Conservation (phyloP, 1,140 invertebrate species). For the Drosophila melanica region DNA sequence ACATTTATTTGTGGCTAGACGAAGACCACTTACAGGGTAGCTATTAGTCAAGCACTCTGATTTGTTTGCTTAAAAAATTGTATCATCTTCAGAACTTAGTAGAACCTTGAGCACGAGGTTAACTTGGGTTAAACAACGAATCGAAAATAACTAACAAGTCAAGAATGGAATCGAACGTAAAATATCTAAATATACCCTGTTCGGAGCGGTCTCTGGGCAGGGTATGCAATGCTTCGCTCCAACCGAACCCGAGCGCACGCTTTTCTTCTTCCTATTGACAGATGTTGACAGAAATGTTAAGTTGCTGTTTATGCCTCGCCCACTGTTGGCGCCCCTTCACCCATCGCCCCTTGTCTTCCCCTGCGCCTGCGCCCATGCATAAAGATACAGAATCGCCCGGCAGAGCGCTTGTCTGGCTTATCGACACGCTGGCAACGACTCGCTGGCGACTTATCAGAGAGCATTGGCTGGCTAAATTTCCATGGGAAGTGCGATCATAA, state of each 20-base stretch:
- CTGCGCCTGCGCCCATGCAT: not conserved
- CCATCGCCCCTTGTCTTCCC: not conserved
- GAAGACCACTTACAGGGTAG: too few relatives aligned
- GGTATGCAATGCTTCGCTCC: not conserved
- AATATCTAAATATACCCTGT: too few relatives aligned
- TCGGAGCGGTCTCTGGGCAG: not conserved
- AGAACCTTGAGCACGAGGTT: too few relatives aligned
- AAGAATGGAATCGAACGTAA: too few relatives aligned
- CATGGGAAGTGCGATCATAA: slow-evolving; percentile 6
- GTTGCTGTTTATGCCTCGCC: slow-evolving; percentile 2
- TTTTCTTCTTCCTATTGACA: not conserved
- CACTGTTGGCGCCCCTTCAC: not conserved
- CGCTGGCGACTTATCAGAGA: not conserved
- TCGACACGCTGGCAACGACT: not conserved
- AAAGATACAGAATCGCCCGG: not conserved
- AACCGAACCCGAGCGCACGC: not conserved
- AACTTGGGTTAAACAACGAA: too few relatives aligned
- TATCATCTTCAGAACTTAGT: too few relatives aligned
- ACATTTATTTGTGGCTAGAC: not conserved
- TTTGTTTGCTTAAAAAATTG: too few relatives aligned
- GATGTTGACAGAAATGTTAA: not conserved
- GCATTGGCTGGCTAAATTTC: not conserved
- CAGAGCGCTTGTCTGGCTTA: slow-evolving; percentile 2
- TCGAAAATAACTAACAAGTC: not conserved
- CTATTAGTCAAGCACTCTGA: too few relatives aligned